phyloP scores from a whole-genome alignment of 2,113 vertebrate genomes.

The Oncorhynchus keta region DNA sequence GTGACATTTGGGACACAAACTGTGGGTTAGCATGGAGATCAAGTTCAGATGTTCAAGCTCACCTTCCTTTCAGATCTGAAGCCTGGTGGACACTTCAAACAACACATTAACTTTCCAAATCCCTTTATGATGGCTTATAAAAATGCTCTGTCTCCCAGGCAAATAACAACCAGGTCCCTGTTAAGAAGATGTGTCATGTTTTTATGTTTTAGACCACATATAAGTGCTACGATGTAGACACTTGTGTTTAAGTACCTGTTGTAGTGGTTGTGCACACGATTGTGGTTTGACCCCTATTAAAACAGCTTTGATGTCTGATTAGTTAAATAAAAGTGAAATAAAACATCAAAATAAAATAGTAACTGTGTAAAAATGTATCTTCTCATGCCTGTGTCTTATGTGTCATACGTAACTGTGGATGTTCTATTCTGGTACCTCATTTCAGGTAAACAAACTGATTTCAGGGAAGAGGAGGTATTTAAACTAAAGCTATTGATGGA shows the following conservation, averaged over 20 bases:
- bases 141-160: slow-evolving; percentile 23
- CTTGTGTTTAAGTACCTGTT: slow-evolving; percentile 43
- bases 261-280: not conserved
- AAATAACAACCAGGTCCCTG: not conserved
- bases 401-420: not conserved
- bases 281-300: slow-evolving; percentile 38
- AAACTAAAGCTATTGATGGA: slow-evolving; percentile 4
- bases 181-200: no score
- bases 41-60: not conserved
- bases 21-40: not conserved
- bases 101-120: slow-evolving; percentile 36
- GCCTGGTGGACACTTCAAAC: slow-evolving; percentile 56
- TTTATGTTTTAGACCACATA: slow-evolving; percentile 14
- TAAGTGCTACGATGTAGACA: slow-evolving; percentile 21
- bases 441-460: not conserved
- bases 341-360: not conserved
- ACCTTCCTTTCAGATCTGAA: slow-evolving; percentile 35
- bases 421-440: not conserved
- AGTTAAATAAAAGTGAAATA: not conserved
- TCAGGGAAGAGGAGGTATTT: not conserved
- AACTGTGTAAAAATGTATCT: not conserved
- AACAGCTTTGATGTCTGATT: slow-evolving; percentile 52
- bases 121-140: slow-evolving; percentile 61
- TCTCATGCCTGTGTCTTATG: not conserved
- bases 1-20: no score